phyloP scores from a whole-genome alignment of 2,113 vertebrate species.

The Lates calcarifer region DNA sequence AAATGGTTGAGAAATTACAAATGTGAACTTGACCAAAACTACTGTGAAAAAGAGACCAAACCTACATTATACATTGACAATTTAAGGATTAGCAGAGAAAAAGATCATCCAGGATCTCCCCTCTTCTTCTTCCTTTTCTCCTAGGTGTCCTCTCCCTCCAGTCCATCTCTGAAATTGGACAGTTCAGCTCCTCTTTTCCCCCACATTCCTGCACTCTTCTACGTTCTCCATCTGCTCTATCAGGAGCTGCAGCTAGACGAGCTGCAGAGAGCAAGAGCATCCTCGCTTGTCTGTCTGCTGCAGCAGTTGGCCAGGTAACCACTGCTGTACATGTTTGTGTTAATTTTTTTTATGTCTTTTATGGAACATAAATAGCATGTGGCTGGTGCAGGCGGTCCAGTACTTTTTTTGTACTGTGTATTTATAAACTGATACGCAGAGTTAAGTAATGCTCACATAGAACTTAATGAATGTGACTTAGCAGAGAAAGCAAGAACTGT shows the following conservation, averaged over 20 bases:
- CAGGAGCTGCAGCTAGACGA: constrained; percentile 96
- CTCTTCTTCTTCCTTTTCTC: neutral
- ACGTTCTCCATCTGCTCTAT: constrained; percentile 94
- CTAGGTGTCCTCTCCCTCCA: constrained; percentile 63
- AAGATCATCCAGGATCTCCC: neutral
- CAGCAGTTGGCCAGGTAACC: constrained; percentile 94
- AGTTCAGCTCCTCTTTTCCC: constrained; percentile 91
- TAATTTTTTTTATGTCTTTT: neutral
- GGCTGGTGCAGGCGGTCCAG: neutral
- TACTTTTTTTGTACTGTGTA: neutral
- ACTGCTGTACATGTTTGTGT: neutral
- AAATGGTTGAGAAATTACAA: neutral
- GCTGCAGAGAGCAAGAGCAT: constrained; percentile 91
- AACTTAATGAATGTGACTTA: neutral
- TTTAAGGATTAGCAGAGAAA: neutral
- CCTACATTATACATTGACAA: neutral
- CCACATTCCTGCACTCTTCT: constrained; percentile 94
- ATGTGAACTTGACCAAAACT: neutral
- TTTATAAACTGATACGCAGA: neutral
- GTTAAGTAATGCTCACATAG: neutral
- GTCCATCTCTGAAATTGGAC: constrained; percentile 87
- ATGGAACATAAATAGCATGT: neutral
- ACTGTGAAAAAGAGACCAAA: neutral
- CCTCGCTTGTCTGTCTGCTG: constrained; percentile 90
- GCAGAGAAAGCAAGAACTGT: neutral